phyloP scores from a whole-genome alignment of 2,888 invertebrate genomes.

The Netelia fuscicornis region DNA sequence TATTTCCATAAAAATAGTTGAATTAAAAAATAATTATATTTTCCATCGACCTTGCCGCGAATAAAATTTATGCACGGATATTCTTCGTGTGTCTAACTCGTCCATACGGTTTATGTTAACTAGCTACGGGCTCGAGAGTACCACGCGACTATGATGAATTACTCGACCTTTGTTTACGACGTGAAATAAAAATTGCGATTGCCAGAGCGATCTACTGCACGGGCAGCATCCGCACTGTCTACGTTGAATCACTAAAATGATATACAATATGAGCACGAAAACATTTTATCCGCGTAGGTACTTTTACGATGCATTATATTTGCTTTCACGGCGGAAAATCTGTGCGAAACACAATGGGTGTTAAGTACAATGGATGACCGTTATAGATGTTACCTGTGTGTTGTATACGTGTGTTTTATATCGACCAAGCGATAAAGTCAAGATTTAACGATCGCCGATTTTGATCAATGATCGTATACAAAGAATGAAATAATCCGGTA shows the following conservation, averaged over 20 bases:
- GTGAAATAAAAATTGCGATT: conserved; percentile 52
- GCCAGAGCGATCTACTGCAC: conserved; percentile 40
- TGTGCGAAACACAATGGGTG: conserved; percentile 60
- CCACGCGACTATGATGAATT: conserved; percentile 41
- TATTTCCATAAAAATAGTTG: neutral
- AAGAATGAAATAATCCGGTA: neutral
- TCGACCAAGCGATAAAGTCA: neutral
- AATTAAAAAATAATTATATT: neutral
- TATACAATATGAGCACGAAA: conserved; percentile 38
- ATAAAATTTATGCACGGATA: neutral
- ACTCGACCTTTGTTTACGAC: conserved; percentile 48
- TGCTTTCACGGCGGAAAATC: conserved; percentile 66
- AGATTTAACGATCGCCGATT: conserved; percentile 46
- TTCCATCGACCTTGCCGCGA: neutral
- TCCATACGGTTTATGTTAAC: conserved; percentile 33
- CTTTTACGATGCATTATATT: conserved; percentile 66
- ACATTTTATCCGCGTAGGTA: conserved; percentile 52
- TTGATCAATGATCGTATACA: conserved; percentile 18
- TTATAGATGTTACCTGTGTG: conserved; percentile 27
- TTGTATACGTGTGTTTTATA: neutral
- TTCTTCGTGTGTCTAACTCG: neutral
- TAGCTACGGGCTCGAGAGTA: conserved; percentile 14
- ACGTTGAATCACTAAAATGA: conserved; percentile 23
- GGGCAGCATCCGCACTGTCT: conserved; percentile 7
- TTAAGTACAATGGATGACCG: conserved; percentile 66